Percentiles rank a stretch among this genome's conserved stretches.
Conservation (phyloP, 2,888 invertebrate species). For the Alviniconcha strummeri region DNA sequence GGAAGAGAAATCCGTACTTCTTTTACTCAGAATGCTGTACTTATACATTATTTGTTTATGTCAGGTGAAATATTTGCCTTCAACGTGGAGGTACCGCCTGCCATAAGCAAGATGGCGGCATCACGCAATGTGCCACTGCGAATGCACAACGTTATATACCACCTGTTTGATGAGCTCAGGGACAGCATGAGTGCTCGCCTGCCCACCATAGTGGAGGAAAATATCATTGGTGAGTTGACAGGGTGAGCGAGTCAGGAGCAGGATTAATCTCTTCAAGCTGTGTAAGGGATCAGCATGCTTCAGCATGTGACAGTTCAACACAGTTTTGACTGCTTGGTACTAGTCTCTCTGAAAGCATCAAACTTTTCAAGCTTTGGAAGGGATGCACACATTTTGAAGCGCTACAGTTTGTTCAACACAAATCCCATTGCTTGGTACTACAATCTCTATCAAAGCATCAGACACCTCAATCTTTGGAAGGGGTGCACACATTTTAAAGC, state of each 20-base stretch:
- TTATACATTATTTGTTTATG: too few species aligned
- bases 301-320: background rate
- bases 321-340: too few species aligned
- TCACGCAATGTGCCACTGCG: conserved; percentile 79
- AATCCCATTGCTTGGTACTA: too few species aligned
- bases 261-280: background rate
- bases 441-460: too few species aligned
- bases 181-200: conserved; percentile 83
- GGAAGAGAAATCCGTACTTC: too few species aligned
- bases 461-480: too few species aligned
- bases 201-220: conserved; percentile 84
- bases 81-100: conserved; percentile 80
- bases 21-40: too few species aligned
- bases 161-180: conserved; percentile 91
- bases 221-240: conserved; percentile 80
- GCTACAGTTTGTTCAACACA: too few species aligned
- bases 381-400: too few species aligned
- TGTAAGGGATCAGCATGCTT: background rate
- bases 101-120: conserved; percentile 76
- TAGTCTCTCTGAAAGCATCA: too few species aligned
- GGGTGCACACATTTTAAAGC: too few species aligned
- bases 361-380: too few species aligned
- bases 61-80: conserved; percentile 90
- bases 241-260: background rate
- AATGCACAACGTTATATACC: conserved; percentile 92